These are phyloP conservation scores for Egretta garzetta DNA, from an alignment of 2,113 vertebrate species.

Conservation along the genomic window DNA sequence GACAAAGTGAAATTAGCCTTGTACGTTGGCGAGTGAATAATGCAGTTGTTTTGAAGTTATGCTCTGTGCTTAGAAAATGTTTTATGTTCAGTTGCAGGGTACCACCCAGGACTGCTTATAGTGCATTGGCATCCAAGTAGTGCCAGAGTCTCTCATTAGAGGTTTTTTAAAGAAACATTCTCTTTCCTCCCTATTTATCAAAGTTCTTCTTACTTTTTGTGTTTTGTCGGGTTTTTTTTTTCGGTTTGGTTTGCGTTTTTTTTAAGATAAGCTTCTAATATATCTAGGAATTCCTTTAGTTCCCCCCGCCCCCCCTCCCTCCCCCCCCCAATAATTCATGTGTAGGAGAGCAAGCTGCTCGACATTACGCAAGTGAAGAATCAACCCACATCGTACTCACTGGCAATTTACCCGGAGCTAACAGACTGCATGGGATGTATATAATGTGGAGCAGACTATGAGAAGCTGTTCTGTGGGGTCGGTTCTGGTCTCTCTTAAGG, in stretches of 20 bases:
- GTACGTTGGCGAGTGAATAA: background rate
- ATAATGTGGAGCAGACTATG: background rate
- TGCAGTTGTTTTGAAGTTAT: accelerated
- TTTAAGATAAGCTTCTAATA: background rate
- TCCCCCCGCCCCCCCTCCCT: too few relatives aligned
- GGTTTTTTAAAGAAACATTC: background rate
- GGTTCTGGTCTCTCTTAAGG: background rate
- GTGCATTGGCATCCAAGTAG: background rate
- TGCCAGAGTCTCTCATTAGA: background rate
- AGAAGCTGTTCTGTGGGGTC: background rate
- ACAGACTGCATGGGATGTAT: background rate
- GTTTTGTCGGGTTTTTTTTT: too few relatives aligned
- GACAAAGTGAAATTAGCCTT: background rate
- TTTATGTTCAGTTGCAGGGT: background rate
- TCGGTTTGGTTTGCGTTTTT: background rate
- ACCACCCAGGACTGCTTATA: background rate
- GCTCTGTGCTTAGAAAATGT: background rate
- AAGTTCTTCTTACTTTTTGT: background rate
- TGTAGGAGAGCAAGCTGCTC: background rate
- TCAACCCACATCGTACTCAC: background rate
- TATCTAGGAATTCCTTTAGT: background rate
- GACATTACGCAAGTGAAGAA: background rate
- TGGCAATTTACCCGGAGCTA: background rate
- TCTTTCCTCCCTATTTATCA: background rate
- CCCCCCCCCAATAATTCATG: background rate